A percentile compares a stretch with the other conserved stretches of the same genome.
These are phyloP conservation scores for Meteorus sp. DNA, from an alignment of 1,140 invertebrate species.

Conservation along the genomic window DNA sequence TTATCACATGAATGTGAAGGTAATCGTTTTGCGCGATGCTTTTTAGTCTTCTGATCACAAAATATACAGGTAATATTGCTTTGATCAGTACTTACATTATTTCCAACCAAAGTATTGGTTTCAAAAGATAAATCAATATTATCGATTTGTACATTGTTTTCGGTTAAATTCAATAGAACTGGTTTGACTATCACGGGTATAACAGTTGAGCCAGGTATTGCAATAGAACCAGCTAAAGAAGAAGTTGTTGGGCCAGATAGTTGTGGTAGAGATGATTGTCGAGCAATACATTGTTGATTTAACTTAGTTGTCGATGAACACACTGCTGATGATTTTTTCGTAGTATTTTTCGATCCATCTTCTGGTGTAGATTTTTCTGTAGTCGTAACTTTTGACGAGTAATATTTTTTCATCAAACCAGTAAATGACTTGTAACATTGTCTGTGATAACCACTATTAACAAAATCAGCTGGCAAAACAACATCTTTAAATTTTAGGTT, in stretches of 20 bases:
- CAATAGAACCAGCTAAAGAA: background rate
- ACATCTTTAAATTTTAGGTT: conserved; percentile 24
- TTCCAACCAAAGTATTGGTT: background rate
- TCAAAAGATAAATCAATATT: background rate
- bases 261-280: background rate
- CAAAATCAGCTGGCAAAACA: conserved; percentile 29
- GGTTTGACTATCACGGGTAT: background rate
- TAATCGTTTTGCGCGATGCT: conserved; percentile 21
- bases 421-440: conserved; percentile 28
- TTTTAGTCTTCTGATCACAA: conserved; percentile 21
- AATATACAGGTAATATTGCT: conserved; percentile 14
- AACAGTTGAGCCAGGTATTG: background rate
- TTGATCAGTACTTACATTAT: conserved; percentile 5
- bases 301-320: too few relatives aligned
- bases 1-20: conserved; percentile 16
- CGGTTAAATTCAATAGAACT: background rate
- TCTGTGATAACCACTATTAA: conserved; percentile 26
- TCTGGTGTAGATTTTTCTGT: background rate
- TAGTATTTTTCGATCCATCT: background rate
- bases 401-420: conserved; percentile 28
- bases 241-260: background rate
- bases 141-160: background rate
- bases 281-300: background rate
- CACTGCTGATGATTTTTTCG: background rate
- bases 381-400: background rate